These are phyloP conservation scores for Mus spretus DNA, from an alignment of 2,797 vertebrate species.

Conservation along the genomic window DNA sequence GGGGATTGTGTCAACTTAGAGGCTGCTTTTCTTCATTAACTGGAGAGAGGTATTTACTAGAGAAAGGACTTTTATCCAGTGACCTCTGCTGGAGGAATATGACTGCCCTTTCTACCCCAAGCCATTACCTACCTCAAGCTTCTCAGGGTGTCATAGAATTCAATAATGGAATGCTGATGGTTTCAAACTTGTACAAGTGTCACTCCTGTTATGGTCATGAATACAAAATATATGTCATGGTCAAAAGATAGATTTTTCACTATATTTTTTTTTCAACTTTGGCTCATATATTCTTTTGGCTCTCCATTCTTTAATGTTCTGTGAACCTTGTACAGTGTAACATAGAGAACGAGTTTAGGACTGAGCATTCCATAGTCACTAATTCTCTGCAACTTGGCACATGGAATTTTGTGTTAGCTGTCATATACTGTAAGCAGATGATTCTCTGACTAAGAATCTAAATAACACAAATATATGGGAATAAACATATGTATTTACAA, in stretches of 20 bases:
- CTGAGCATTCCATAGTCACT: not conserved
- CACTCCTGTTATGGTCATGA: not conserved
- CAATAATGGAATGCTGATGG: not conserved
- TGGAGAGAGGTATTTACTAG: not conserved
- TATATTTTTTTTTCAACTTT: not conserved
- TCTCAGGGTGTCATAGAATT: not conserved
- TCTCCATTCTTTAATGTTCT: not conserved
- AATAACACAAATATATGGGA: not conserved
- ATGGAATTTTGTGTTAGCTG: not conserved
- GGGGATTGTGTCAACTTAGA: not conserved
- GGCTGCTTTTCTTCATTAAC: not conserved
- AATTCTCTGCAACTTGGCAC: not conserved
- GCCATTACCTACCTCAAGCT: not conserved
- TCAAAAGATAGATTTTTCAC: not conserved
- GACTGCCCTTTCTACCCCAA: not conserved
- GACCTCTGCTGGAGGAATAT: not conserved
- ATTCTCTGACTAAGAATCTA: not conserved
- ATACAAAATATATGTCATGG: not conserved
- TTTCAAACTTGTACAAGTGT: not conserved
- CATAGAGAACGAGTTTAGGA: not conserved
- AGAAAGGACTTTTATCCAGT: not conserved
- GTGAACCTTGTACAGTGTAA: not conserved
- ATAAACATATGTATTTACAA: not conserved
- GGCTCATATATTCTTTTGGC: too few relatives aligned
- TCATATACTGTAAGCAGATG: not conserved